Conservation (phyloP, 2,888 invertebrate genomes). For the Amphipyra berbera region DNA sequence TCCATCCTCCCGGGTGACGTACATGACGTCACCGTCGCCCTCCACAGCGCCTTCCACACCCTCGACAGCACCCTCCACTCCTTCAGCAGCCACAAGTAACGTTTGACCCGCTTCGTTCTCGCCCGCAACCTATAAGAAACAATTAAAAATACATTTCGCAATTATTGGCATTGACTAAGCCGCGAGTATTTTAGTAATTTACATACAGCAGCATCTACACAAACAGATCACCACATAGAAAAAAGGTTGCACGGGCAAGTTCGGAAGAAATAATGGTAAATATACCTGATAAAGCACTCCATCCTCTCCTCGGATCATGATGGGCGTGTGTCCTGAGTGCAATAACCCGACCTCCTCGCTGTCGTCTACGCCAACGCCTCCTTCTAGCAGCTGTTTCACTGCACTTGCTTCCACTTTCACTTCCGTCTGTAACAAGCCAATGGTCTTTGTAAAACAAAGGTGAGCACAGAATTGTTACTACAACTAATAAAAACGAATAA, state of each 20-base stretch:
- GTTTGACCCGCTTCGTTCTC: constrained; percentile 88
- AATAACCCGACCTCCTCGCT: constrained; percentile 80
- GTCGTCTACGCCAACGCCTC: constrained; percentile 81
- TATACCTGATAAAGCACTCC: constrained; percentile 93
- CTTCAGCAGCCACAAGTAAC: constrained; percentile 92
- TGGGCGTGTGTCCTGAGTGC: constrained; percentile 89
- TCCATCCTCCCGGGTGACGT: constrained; percentile 85
- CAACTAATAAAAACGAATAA: no score
- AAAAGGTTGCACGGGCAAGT: no score
- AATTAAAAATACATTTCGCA: neutral
- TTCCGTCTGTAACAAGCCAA: constrained; percentile 71
- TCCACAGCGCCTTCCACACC: constrained; percentile 94
- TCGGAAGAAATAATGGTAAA: no score
- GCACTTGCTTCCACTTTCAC: constrained; percentile 88
- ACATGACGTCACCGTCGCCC: constrained; percentile 92
- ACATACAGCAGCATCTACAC: no score
- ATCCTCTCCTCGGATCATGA: constrained; percentile 95
- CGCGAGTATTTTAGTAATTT: no score
- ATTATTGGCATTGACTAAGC: neutral
- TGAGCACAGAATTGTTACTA: no score
- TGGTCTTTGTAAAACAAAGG: neutral
- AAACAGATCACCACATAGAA: no score
- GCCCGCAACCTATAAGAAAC: constrained; percentile 92
- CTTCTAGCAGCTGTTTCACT: constrained; percentile 89
- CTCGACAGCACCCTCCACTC: constrained; percentile 91